phyloP scores from a whole-genome alignment of 2,797 vertebrate genomes.

The Avahi laniger region DNA sequence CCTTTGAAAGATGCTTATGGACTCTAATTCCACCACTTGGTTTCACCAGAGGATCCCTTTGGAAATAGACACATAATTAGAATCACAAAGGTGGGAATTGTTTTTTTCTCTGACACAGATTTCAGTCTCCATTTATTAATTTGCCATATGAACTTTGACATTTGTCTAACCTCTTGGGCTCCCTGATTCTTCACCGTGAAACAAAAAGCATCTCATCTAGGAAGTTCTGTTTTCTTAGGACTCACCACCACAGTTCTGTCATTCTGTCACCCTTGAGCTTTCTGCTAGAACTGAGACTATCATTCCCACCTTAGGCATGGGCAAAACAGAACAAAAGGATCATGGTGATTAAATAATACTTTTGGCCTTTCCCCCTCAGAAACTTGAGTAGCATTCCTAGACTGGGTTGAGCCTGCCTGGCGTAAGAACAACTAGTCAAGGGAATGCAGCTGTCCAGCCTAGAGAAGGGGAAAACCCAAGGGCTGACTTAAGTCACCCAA shows the following conservation, averaged over 20 bases:
- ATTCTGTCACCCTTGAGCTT: not conserved
- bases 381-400: not conserved
- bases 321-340: not conserved
- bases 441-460: not conserved
- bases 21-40: not conserved
- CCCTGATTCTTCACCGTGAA: not conserved
- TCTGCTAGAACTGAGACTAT: not conserved
- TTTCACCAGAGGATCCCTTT: not conserved
- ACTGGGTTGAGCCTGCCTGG: not conserved
- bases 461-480: not conserved
- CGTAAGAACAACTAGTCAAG: not conserved
- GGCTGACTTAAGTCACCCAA: not conserved
- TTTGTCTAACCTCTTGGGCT: not conserved
- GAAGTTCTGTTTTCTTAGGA: not conserved
- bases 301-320: not conserved
- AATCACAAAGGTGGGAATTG: not conserved
- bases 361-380: not conserved
- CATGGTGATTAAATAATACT: not conserved
- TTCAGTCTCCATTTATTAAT: not conserved
- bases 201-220: not conserved
- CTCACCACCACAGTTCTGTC: not conserved
- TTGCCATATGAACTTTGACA: not conserved
- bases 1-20: not conserved
- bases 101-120: not conserved
- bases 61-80: not conserved